Percentiles rank a stretch among this genome's conserved stretches.
These are phyloP conservation scores for Toxotes chatareus DNA, from an alignment of 2,113 vertebrate species.

Conservation along the genomic window DNA sequence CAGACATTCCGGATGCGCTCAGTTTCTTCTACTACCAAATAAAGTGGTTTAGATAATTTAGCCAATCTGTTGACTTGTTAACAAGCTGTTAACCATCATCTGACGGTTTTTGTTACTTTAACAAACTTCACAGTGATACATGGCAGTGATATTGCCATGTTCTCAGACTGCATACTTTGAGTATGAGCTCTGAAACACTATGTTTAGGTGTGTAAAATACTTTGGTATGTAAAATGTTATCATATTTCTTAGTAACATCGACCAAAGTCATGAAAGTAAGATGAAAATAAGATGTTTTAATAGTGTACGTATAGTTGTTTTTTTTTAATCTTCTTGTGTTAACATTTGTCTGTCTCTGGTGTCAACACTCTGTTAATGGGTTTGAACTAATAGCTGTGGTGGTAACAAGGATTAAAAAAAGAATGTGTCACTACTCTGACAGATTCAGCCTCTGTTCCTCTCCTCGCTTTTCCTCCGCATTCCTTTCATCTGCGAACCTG, in stretches of 20 bases:
- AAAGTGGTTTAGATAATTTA: background rate
- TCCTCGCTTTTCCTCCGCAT: constrained; percentile 47
- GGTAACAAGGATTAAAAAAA: constrained; percentile 6
- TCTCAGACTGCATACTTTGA: background rate
- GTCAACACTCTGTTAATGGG: constrained; percentile 24
- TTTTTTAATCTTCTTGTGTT: background rate
- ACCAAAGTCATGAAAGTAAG: background rate
- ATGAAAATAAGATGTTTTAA: background rate
- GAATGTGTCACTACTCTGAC: constrained; percentile 40
- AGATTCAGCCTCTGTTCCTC: constrained; percentile 20
- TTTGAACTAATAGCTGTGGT: constrained; percentile 15
- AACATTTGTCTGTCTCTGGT: constrained; percentile 5
- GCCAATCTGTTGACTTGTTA: background rate
- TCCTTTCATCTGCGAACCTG: constrained; percentile 66
- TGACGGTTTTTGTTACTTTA: background rate
- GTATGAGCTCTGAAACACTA: background rate
- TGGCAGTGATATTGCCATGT: background rate
- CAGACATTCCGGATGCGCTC: background rate
- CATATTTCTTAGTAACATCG: background rate
- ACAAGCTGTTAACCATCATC: background rate
- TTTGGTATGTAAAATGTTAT: background rate
- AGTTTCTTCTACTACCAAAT: background rate
- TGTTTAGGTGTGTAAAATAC: background rate
- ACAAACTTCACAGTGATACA: too few relatives aligned
- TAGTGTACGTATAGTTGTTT: background rate